Conservation (phyloP, 2,797 vertebrate species). For the Synaphobranchus kaupii region DNA sequence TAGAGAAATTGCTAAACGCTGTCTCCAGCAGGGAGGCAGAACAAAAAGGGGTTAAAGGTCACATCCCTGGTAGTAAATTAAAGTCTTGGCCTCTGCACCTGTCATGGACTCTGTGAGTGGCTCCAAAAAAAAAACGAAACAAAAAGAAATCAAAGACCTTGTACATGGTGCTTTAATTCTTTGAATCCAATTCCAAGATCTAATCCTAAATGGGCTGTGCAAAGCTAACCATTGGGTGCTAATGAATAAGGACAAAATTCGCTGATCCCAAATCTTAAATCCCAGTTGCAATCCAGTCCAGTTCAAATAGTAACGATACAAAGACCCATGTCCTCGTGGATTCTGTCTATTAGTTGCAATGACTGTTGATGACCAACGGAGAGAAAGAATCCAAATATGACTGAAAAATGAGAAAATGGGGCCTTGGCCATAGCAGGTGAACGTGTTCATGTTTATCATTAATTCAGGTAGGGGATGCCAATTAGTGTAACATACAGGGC, state of each 20-base stretch:
- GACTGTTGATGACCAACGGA: not conserved
- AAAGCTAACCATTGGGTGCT: constrained; percentile 66
- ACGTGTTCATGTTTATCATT: constrained; percentile 75
- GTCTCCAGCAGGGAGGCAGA: constrained; percentile 73
- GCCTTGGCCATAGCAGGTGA: constrained; percentile 62
- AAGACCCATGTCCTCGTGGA: constrained; percentile 72
- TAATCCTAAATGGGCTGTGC: constrained; percentile 43
- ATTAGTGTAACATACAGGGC: constrained; percentile 76
- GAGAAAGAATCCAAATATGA: not conserved
- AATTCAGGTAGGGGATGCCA: constrained; percentile 73
- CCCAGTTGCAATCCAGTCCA: constrained; percentile 66
- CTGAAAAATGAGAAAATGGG: not conserved
- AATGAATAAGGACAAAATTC: constrained; percentile 70
- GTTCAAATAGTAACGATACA: constrained; percentile 73
- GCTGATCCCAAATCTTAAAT: constrained; percentile 62
- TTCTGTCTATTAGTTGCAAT: not conserved
- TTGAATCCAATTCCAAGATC: constrained; percentile 37
- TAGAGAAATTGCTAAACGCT: constrained; percentile 41
- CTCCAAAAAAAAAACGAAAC: constrained; percentile 19
- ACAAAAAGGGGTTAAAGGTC: constrained; percentile 85
- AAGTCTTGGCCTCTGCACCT: constrained; percentile 66
- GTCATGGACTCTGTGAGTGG: constrained; percentile 1
- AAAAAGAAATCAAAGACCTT: constrained; percentile 6
- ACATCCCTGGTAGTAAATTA: constrained; percentile 81
- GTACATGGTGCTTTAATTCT: not conserved